Base-by-base conservation (phyloP, 2,888 invertebrate genomes). In the Phragmatobia fuliginosa region DNA sequence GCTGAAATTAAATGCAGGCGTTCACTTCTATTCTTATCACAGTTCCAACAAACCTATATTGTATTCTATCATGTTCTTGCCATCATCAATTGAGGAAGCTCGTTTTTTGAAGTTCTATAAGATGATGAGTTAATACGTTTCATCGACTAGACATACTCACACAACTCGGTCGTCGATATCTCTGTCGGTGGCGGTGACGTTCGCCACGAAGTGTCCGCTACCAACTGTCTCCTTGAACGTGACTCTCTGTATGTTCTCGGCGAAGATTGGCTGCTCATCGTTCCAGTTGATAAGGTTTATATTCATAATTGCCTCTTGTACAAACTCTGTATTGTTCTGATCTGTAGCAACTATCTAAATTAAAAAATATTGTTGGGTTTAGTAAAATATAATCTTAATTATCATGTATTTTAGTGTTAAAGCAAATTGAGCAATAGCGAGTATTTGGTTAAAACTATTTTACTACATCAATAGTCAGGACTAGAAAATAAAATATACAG, bases 241-340 rank as follows among this genome's bases (percentile, higher is more conserved):
- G 0, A 92, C 93, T 0, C 83, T 91, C 49, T 91, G 88, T 7
- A 88, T 85, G 21, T 83, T 78, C 5, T 88, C 71, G 10, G 87
- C 83, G 86, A 97, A 97, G 75, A 94, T 95, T 0, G 97, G 97
- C 75, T 91, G 81, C 86, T 97, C 97, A 84, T 97, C 97, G 87
- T 97, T 97, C 93, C 96, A 96, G 90, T 97, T 97, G 41, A 91
- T 89, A 60, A 97, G 93, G 68, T 94, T 84, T 16, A 97, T 95
- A 69, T 87, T 88, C 0, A 97, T 87, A 5, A 85, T 84, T 16
- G 93, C 91, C 11, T 82, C 85, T n/a, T 94, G 94, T 6, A 85
- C 77, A 72, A 91, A 90, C 0, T 76, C 73, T 0, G 91, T 80
- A 11, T 87, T 82, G 71, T 90, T 82, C 75, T 89, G 81, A 72